Percentiles rank a stretch among this genome's conserved stretches.
Conservation (phyloP, 2,888 invertebrate genomes). For the Urechis unicinctus region DNA sequence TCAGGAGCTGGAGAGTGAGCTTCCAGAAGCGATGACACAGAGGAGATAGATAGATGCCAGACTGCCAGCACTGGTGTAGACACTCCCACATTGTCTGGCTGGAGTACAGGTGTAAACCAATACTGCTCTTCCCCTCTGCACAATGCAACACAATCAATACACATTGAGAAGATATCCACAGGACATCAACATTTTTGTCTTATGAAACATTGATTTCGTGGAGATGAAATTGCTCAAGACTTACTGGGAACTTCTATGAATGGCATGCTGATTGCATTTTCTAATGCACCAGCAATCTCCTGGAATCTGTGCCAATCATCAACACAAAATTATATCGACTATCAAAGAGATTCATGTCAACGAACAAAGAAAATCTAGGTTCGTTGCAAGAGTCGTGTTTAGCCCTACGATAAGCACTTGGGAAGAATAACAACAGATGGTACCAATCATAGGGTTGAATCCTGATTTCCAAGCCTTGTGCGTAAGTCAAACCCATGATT, state of each 20-base stretch:
- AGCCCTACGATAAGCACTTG: too few relatives aligned
- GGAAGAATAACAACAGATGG: too few relatives aligned
- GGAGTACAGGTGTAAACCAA: conserved; percentile 32
- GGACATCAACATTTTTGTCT: too few relatives aligned
- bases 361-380: too few relatives aligned
- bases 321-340: not conserved
- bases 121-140: conserved; percentile 5
- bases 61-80: conserved; percentile 66
- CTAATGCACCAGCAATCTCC: conserved; percentile 73
- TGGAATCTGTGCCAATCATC: conserved; percentile 63
- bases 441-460: too few relatives aligned
- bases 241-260: conserved; percentile 33
- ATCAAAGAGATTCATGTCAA: too few relatives aligned
- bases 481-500: too few relatives aligned
- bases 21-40: conserved; percentile 68
- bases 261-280: conserved; percentile 52
- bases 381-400: too few relatives aligned
- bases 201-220: not conserved
- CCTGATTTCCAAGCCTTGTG: too few relatives aligned
- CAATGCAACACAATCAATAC: too few relatives aligned
- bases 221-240: not conserved
- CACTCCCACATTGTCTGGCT: conserved; percentile 57
- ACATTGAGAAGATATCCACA: not conserved
- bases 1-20: conserved; percentile 73
- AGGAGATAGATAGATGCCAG: conserved; percentile 72